These are phyloP conservation scores for Pentalonia nigronervosa DNA, from an alignment of 1,140 invertebrate genomes.

Conservation along the genomic window DNA sequence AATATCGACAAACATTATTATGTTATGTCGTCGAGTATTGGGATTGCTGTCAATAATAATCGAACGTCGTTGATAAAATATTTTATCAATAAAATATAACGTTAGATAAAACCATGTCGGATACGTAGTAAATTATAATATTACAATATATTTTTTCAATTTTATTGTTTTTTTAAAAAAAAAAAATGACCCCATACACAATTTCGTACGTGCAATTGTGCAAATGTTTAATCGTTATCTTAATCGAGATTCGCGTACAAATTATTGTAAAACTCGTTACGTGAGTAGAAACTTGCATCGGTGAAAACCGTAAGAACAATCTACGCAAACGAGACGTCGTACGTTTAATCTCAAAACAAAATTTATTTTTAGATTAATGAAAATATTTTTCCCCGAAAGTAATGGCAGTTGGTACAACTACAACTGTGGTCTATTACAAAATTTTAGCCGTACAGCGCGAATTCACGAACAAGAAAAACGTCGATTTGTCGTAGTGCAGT, in stretches of 20 bases:
- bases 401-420: background rate
- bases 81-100: background rate
- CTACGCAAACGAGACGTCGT: background rate
- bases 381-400: background rate
- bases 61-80: background rate
- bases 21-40: background rate
- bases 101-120: background rate
- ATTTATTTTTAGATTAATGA: background rate
- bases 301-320: no score
- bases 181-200: background rate
- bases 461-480: no score
- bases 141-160: no score
- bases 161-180: no score
- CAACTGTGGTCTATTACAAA: background rate
- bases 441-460: no score
- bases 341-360: background rate
- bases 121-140: background rate
- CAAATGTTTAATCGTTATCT: background rate
- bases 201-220: no score
- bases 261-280: background rate
- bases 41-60: background rate
- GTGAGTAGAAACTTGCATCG: no score
- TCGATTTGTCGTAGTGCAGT: no score
- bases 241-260: background rate
- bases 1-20: background rate